Base-by-base conservation (phyloP, 2,888 invertebrate genomes). In the Agrochola lota region DNA sequence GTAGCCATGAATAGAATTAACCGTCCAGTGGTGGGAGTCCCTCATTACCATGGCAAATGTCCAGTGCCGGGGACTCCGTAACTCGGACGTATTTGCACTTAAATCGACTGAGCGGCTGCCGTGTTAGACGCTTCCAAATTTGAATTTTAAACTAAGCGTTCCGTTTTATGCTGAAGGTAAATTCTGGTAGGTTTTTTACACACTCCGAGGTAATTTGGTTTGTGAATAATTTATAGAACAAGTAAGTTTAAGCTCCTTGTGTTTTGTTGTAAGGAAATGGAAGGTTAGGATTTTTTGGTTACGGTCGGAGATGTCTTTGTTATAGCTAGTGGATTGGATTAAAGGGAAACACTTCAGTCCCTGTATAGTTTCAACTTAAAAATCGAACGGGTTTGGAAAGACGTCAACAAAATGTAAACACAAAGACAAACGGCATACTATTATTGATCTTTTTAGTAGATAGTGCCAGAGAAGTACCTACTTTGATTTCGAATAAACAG, bases 101-200 rank as follows among this genome's bases (percentile, higher is more conserved):
- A 92, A 92, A 88, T 88, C 89, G 89, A 86, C 88, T 86, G 86
- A 85, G 89, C 88, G 84, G 89, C 91, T 90, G 91, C 90, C 91
- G 91, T 92, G 94, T 94, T 94, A 94, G 93, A 94, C 94, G 94
- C 87, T 93, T 89, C 91, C 91, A 90, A 95, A 95, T 96, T 95
- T 95, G 94, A 95, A 95, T 95, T 95, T 96, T 95, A 95, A 96
- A 95, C 94, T 95, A 95, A 96, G 93, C 95, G 93, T 91, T 92
- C 94, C 94, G 92, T 94, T 95, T 94, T 94, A 93, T 91, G 91
- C 92, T 90, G 92, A 90, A 93, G 93, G 94, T 95, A 94, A 94
- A 95, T 93, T 93, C 93, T 90, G 91, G 91, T 83, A 84, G 87
- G 91, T 93, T 95, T 95, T 94, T 94, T 91, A 90, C 86, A 89